Conservation (phyloP, 2,113 vertebrate species). For the Grallaria varia region DNA sequence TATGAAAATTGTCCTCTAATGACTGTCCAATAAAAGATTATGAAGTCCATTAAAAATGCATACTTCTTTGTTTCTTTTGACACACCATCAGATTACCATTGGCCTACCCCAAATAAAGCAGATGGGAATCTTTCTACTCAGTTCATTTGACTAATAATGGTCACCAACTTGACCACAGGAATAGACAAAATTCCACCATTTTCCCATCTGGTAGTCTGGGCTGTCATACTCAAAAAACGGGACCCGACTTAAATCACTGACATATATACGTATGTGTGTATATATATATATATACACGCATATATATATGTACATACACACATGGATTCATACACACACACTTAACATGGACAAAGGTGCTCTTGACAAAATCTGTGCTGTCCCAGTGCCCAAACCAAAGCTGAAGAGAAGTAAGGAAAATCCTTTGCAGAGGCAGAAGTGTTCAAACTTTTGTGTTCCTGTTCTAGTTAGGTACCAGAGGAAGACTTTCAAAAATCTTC, state of each 20-base stretch:
- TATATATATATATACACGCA: background rate
- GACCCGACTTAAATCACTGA: background rate
- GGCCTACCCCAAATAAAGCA: background rate
- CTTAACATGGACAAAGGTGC: background rate
- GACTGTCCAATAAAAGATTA: background rate
- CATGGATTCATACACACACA: background rate
- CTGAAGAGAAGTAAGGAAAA: background rate
- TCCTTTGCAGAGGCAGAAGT: background rate
- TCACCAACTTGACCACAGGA: background rate
- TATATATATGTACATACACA: accelerated
- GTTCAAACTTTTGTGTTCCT: background rate
- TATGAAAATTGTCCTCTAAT: constrained; percentile 6
- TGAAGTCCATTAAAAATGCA: background rate
- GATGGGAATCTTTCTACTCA: background rate
- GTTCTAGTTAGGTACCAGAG: background rate
- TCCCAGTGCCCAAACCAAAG: background rate
- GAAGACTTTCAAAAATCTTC: background rate
- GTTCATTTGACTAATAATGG: background rate
- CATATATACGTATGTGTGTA: accelerated
- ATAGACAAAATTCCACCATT: background rate
- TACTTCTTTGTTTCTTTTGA: background rate
- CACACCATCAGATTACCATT: background rate
- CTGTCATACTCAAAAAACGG: background rate
- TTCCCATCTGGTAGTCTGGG: background rate
- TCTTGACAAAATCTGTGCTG: background rate